Evolutionary conservation across 2,888 invertebrate genomes (phyloP), one percentile per base, ranked within the genome.

Genomic region (Zonitis immaculata): DNA sequence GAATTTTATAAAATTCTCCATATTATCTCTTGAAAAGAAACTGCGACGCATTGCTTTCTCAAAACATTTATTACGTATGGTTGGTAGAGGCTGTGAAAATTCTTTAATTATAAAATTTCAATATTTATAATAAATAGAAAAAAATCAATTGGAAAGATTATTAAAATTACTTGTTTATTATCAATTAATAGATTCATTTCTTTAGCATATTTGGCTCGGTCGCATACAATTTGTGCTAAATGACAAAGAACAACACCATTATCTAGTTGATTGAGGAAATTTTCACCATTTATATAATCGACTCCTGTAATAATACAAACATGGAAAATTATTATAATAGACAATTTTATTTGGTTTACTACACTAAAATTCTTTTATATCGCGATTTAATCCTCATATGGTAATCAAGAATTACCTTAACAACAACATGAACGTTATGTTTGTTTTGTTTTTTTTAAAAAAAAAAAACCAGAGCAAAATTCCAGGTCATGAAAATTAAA

Each of bases 1-100:
- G 80, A 93, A 93, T 57, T 86, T 86, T 64, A 93, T 85, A 75
- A 93, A 94, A 77, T 91, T 91, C 69, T 91, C 91, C 66, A 90
- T 88, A 76, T 93, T 93, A 77, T 94, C 93, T 42, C 93, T 73
- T 0, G 92, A 91, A 76, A 91, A 93, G 80, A 93, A 94, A 67
- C 90, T 91, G 61, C 89, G 83, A 9, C 89, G 82, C 54, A 88
- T 87, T 11, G 92, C 92, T 66, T 87, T 88, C 76, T 88, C 88
- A 82, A 91, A 89, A 74, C 88, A 89, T 65, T 88, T 84, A 25
- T 87, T 87, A 64, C 84, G 81, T 67, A 90, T 84, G 51, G 79
- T 79, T 11, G 90, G 90, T 61, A 85, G 79, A 58, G 84, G 80
- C 89, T 89, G 75, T n/a, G 71, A 69, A 45, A 62, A n/a, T 9